phyloP scores from a whole-genome alignment of 2,113 vertebrate species.

The Nyctereutes procyonoides region DNA sequence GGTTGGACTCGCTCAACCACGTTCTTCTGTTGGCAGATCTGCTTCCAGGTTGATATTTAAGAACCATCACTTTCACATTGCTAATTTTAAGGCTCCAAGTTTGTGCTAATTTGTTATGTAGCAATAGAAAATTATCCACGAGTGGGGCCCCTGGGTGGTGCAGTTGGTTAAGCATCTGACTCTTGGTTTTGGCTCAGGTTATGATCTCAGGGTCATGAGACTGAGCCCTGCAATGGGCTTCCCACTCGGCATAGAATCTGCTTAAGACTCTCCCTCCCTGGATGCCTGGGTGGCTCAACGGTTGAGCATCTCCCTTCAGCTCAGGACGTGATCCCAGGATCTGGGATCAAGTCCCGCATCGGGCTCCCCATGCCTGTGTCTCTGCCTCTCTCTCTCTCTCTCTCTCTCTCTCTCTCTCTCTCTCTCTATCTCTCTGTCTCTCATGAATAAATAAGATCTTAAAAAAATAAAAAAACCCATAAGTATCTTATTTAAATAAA shows the following conservation, averaged over 20 bases:
- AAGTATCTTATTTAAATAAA: not conserved
- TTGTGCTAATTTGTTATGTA: not conserved
- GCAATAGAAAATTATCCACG: not conserved
- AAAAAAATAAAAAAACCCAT: not conserved
- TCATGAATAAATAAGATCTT: not conserved
- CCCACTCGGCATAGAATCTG: not conserved
- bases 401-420: not conserved
- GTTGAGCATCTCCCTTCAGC: too few relatives aligned
- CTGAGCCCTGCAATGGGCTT: not conserved
- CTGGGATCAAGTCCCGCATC: too few relatives aligned
- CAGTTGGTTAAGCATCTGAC: not conserved
- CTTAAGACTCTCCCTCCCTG: not conserved
- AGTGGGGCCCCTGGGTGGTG: not conserved
- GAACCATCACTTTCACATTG: constrained; percentile 73
- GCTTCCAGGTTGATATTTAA: constrained; percentile 69
- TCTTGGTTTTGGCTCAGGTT: not conserved
- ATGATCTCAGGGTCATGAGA: not conserved
- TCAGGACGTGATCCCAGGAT: too few relatives aligned
- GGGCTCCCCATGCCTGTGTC: too few relatives aligned
- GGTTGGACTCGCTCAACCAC: constrained; percentile 45
- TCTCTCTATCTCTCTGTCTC: not conserved
- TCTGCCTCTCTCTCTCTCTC: not conserved
- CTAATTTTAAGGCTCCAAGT: not conserved
- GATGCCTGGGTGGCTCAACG: too few relatives aligned
- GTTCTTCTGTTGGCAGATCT: constrained; percentile 41